Evolutionary conservation across 2,888 invertebrate species (phyloP), one percentile per base, ranked within the genome.

Genomic region (Hirtodrosophila histrioides): DNA sequence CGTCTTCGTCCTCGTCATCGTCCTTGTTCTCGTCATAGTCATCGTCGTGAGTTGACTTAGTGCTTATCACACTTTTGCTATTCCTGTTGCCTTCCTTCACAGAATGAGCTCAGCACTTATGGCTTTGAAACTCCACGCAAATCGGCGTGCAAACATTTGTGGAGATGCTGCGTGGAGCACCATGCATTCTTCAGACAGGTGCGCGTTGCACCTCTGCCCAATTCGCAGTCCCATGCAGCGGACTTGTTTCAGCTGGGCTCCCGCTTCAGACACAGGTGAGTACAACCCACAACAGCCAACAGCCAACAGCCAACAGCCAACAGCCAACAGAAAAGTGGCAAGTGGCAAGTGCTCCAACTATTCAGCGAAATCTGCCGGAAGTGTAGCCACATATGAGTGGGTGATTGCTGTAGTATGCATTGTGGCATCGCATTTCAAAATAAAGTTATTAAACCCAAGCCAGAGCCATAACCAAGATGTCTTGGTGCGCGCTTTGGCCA

Each of bases 121-220:
- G 98, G 98, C 5, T 98, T 98, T 92, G 98, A 98, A 92, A 96
- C 97, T 24, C 96, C 97, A 45, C 96, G 97, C 60, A 95, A 97
- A 86, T 94, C 96, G 24, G 98, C 98, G 11, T 98, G 98, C 91
- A 97, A 98, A 88, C 98, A 98, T 92, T 93, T 99, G 78, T 98
- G 98, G 97, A 96, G 97, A 83, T 98, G 98, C 92, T 98, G 98
- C 92, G 95, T 97, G 54, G 98, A 98, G 91, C 98, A 98, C 91
- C 98, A 98, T 92, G 96, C 97, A 36, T 97, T 97, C 93, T 97
- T 97, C 93, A 94, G 97, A 65, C 93, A 97, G 85, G 96, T 97
- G 90, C 96, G 96, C 91, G 95, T 95, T 35, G 94, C 95, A 17
- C 95, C 96, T 6, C 91, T 93, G 37, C 93, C 93, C 54, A 92